Evolutionary conservation across 2,113 vertebrate genomes (phyloP).

Genomic region (Myotis yumanensis): DNA sequence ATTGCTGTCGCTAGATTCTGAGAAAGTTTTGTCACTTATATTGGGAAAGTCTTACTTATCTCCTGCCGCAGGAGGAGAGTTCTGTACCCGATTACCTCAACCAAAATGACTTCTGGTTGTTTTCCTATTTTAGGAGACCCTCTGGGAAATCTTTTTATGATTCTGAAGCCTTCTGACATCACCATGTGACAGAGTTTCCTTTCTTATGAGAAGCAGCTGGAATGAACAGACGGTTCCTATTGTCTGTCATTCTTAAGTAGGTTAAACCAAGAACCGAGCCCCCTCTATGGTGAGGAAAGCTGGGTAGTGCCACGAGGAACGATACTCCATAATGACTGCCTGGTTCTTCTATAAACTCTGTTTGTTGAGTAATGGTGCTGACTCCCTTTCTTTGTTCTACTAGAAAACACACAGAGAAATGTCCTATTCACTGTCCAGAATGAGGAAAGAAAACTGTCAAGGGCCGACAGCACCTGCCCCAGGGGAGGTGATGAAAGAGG

Average conservation of each 20-base stretch:
- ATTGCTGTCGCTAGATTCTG: not conserved
- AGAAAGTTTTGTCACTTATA: not conserved
- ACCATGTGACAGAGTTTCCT: not conserved
- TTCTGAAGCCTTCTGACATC: conserved; percentile 41
- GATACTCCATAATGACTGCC: not conserved
- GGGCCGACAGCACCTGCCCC: not conserved
- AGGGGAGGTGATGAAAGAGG: not conserved
- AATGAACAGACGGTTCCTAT: conserved; percentile 32
- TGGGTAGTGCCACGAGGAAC: not conserved
- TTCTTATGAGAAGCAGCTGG: conserved; percentile 49
- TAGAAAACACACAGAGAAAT: not conserved
- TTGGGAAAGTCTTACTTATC: conserved; percentile 37
- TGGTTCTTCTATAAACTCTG: not conserved
- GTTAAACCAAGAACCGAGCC: not conserved
- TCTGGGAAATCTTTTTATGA: conserved; percentile 47
- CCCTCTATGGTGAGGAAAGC: not conserved
- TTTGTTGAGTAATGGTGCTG: not conserved
- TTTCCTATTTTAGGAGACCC: conserved; percentile 61
- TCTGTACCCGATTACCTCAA: conserved; percentile 16
- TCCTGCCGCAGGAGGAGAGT: not conserved
- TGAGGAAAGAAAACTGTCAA: not conserved
- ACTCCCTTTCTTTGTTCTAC: conserved; percentile 34
- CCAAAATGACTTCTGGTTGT: conserved; percentile 9
- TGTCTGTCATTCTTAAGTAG: conserved; percentile 60
- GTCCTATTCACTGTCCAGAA: not conserved